phyloP scores from a whole-genome alignment of 2,113 vertebrate species.

The Australoheros scitulus region DNA sequence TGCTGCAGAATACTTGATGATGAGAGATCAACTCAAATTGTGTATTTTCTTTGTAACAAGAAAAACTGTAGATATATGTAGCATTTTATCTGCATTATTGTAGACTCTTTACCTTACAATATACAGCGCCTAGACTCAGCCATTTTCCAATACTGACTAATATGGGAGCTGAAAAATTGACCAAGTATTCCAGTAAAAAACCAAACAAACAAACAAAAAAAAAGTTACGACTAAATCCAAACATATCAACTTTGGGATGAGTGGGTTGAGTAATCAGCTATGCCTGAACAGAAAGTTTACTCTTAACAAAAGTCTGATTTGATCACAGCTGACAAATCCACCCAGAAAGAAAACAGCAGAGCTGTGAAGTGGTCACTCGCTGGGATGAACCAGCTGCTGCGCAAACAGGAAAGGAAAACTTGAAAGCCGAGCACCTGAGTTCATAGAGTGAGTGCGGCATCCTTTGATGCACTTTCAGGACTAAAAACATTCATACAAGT shows the following conservation, averaged over 20 bases:
- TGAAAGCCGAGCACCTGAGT: constrained; percentile 68
- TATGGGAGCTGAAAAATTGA: constrained; percentile 37
- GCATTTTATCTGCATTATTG: not conserved
- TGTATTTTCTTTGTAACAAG: not conserved
- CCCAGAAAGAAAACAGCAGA: constrained; percentile 70
- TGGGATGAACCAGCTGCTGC: constrained; percentile 60
- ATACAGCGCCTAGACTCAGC: constrained; percentile 16
- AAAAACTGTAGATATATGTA: not conserved
- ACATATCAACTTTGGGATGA: constrained; percentile 43
- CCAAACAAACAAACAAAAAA: constrained; percentile 61
- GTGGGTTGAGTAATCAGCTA: constrained; percentile 54
- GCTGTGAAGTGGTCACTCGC: constrained; percentile 66
- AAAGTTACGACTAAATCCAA: constrained; percentile 46
- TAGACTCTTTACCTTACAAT: not conserved
- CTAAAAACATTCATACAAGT: not conserved
- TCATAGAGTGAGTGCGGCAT: constrained; percentile 38
- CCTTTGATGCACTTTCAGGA: constrained; percentile 45
- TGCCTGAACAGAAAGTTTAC: constrained; percentile 62
- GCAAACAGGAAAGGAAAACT: constrained; percentile 66
- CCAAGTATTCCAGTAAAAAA: constrained; percentile 39
- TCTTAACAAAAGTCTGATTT: constrained; percentile 63
- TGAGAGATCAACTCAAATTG: not conserved
- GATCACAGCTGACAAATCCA: constrained; percentile 66
- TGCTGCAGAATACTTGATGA: constrained; percentile 18
- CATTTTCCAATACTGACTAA: constrained; percentile 50